Base-by-base conservation (phyloP, 2,888 invertebrate genomes). In the Cerceris ruficornis region DNA sequence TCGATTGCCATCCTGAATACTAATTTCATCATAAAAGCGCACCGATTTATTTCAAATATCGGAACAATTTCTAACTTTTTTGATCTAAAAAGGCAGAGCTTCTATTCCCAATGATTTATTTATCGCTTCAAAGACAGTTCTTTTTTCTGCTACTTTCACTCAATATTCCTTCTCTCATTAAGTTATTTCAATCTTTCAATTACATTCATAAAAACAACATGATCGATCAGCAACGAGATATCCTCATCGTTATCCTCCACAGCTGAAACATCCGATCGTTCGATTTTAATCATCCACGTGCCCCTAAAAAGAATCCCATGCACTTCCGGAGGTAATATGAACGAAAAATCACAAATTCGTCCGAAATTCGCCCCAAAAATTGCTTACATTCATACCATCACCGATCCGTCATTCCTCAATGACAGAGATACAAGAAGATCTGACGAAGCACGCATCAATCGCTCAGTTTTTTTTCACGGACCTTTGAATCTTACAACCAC, bases 351-450 rank as follows among this genome's bases (percentile, higher is more conserved):
- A 50, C 28, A 52, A 69, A 69, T 57, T 73, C 0, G 66, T 57
- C 69, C 0, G 39, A 17, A 9, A 50, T 11, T 50, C 50, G 4
- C 2, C 7, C 7, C 28, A 28, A 49, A 43, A 41, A 50, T 41
- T 50, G n/a, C 0, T n/a, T 15, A 58, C 14, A 17, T 41, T 43
- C 50, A 15, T 5, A 50, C 28, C n/a, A 62, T 50, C 50, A 49
- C 7, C 75, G 61, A 90, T 90, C 82, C 75, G 85, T 90, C 90
- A 89, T 84, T 65, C 54, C 62, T 62, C 65, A 65, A 59, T 81
- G 90, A 90, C 89, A 88, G 83, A 69, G 59, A 70, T 75, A 88
- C 86, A 83, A 85, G 82, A 71, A 74, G 70, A 73, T 75, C 72
- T 77, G 80, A 86, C 82, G 73, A 75, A 69, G 69, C 71, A 64